Percentiles rank a stretch among this genome's conserved stretches.
These are phyloP conservation scores for Tiphia femorata DNA, from an alignment of 2,888 invertebrate species.

Conservation along the genomic window DNA sequence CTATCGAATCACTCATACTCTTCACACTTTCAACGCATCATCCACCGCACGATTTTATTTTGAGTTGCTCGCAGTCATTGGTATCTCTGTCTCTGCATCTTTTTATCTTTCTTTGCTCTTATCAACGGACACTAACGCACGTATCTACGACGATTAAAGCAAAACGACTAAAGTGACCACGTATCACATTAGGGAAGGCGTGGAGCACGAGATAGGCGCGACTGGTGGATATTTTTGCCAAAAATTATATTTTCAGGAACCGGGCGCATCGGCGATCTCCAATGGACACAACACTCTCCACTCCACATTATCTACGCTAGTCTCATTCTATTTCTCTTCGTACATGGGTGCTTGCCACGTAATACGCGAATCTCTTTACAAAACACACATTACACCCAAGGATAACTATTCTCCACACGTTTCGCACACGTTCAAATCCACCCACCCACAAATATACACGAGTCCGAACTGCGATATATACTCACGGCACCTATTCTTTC, in stretches of 20 bases:
- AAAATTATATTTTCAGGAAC: not conserved
- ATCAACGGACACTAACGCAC: too few relatives aligned
- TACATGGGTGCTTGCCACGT: too few relatives aligned
- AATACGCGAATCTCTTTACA: too few relatives aligned
- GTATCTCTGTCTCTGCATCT: not conserved
- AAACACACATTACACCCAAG: not conserved
- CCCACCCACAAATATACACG: constrained; percentile 26
- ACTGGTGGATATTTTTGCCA: not conserved
- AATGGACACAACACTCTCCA: not conserved
- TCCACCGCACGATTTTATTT: constrained; percentile 27
- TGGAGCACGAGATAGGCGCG: not conserved
- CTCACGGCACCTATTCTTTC: constrained; percentile 70
- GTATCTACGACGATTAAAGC: too few relatives aligned
- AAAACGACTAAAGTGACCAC: too few relatives aligned
- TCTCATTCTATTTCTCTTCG: not conserved
- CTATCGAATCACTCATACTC: not conserved
- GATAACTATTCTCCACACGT: not conserved
- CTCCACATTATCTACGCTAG: not conserved
- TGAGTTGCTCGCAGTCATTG: constrained; percentile 29
- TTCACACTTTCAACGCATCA: constrained; percentile 12
- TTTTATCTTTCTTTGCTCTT: too few relatives aligned
- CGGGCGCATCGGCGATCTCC: not conserved
- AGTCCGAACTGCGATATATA: constrained; percentile 44
- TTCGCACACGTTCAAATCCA: not conserved
- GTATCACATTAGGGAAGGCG: not conserved